A percentile compares a stretch with the other conserved stretches of the same genome.
These are phyloP conservation scores for Drosophila atroscutellata DNA, from an alignment of 2,888 invertebrate species.

Conservation along the genomic window DNA sequence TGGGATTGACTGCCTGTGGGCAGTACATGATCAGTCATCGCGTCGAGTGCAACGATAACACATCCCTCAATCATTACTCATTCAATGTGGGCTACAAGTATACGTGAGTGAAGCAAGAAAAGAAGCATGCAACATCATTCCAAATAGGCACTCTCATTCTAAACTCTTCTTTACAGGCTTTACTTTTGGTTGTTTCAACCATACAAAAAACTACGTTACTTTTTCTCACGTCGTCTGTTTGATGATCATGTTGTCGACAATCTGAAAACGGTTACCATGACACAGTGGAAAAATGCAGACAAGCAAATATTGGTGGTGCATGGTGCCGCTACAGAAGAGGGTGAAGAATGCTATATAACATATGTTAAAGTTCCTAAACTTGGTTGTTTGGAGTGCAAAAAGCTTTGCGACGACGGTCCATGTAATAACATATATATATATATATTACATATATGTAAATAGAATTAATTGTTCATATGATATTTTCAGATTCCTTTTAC, in stretches of 20 bases:
- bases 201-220: slow-evolving; percentile 82
- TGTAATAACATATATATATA: slow-evolving; percentile 65
- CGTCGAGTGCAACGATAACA: slow-evolving; percentile 86
- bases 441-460: neutral
- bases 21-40: slow-evolving; percentile 96
- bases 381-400: slow-evolving; percentile 88
- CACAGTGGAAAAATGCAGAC: slow-evolving; percentile 88
- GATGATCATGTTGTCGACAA: slow-evolving; percentile 88
- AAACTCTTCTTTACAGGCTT: slow-evolving; percentile 65
- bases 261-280: slow-evolving; percentile 87
- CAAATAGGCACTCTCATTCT: neutral
- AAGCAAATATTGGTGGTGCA: slow-evolving; percentile 87
- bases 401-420: slow-evolving; percentile 83
- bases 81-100: slow-evolving; percentile 88
- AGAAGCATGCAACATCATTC: neutral
- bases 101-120: slow-evolving; percentile 86
- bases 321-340: slow-evolving; percentile 85
- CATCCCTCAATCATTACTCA: slow-evolving; percentile 86
- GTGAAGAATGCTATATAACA: slow-evolving; percentile 85
- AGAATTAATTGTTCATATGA: neutral
- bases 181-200: slow-evolving; percentile 85
- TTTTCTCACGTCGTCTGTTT: slow-evolving; percentile 87
- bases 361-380: slow-evolving; percentile 87
- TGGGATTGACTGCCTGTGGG: slow-evolving; percentile 98
- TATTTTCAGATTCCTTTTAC: slow-evolving; percentile 86